phyloP scores from a whole-genome alignment of 2,113 vertebrate genomes.

The Heptranchias perlo region DNA sequence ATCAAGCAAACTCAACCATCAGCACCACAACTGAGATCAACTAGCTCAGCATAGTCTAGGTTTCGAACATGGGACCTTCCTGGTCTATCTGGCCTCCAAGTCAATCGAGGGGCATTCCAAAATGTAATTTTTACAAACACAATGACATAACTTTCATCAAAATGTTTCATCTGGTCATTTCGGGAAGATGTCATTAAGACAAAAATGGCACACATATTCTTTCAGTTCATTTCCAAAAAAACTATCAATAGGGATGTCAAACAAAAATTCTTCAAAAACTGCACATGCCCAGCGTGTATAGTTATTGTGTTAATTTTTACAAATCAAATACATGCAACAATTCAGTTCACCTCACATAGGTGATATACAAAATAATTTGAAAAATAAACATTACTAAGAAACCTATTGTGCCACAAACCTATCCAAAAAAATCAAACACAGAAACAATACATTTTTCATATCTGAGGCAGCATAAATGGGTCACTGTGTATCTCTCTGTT shows the following conservation, averaged over 20 bases:
- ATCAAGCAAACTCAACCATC: too few relatives aligned
- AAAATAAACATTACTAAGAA: background rate
- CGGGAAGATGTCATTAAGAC: background rate
- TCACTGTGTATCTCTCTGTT: background rate
- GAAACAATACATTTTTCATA: background rate
- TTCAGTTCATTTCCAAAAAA: too few relatives aligned
- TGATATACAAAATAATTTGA: background rate
- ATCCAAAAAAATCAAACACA: background rate
- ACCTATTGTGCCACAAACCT: background rate
- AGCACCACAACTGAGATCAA: too few relatives aligned
- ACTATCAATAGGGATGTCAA: background rate
- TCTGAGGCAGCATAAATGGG: background rate
- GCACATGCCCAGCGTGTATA: background rate
- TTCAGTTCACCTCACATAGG: background rate
- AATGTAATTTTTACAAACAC: too few relatives aligned
- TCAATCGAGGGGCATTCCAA: too few relatives aligned
- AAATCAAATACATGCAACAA: background rate
- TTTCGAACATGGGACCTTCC: too few relatives aligned
- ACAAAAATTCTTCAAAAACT: background rate
- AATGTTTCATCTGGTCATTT: background rate
- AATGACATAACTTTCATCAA: too few relatives aligned
- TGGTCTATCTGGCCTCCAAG: too few relatives aligned
- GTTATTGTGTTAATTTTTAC: background rate
- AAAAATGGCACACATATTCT: background rate
- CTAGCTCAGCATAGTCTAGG: too few relatives aligned